Evolutionary conservation across 1,140 invertebrate genomes (phyloP).

Genomic region (Adoxophyes honmai): DNA sequence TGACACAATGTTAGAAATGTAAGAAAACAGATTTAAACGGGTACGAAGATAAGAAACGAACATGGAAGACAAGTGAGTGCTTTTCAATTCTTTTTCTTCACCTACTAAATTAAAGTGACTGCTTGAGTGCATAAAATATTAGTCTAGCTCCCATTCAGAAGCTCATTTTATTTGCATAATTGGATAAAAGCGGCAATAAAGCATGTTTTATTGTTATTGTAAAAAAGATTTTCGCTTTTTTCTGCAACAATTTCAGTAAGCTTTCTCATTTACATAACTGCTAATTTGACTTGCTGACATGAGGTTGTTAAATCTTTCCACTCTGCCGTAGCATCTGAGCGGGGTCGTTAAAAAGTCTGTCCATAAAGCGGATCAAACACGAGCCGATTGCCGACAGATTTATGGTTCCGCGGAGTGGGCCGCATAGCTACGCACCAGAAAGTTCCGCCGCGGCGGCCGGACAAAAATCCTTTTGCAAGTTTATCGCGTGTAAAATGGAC

Average conservation of each 20-base stretch:
- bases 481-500: slow-evolving; percentile 45
- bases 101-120: too few relatives aligned
- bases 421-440: slow-evolving; percentile 10
- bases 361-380: slow-evolving; percentile 33
- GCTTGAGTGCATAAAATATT: too few relatives aligned
- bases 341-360: slow-evolving; percentile 32
- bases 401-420: slow-evolving; percentile 24
- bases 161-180: slow-evolving; percentile 4
- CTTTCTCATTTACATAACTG: slow-evolving; percentile 13
- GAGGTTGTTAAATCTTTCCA: slow-evolving; percentile 17
- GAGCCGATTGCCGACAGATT: slow-evolving; percentile 31
- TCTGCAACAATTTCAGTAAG: background rate
- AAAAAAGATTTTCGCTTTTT: background rate
- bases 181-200: background rate
- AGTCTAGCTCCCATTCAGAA: too few relatives aligned
- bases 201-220: slow-evolving; percentile 14
- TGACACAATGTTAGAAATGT: too few relatives aligned
- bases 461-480: slow-evolving; percentile 34
- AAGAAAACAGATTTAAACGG: too few relatives aligned
- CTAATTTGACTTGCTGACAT: slow-evolving; percentile 19
- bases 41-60: too few relatives aligned
- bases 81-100: too few relatives aligned
- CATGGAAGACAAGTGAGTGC: too few relatives aligned
- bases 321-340: slow-evolving; percentile 9
- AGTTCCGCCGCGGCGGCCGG: slow-evolving; percentile 23